phyloP scores from a whole-genome alignment of 1,140 invertebrate genomes.

The Globodera ellingtonae region DNA sequence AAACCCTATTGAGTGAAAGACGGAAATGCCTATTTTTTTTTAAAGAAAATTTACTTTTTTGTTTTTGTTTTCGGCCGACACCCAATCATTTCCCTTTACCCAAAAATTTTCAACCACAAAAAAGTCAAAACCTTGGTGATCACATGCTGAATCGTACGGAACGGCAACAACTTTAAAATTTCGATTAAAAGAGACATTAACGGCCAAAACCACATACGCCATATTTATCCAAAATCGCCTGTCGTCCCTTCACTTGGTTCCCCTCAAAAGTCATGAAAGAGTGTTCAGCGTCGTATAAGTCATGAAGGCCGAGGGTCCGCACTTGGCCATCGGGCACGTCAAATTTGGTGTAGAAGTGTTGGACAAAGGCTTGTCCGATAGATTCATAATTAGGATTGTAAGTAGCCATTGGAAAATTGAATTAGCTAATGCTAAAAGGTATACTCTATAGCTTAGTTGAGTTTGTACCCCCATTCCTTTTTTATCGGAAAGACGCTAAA shows the following conservation, averaged over 20 bases:
- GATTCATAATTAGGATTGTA: conserved; percentile 15
- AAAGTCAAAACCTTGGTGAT: conserved; percentile 53
- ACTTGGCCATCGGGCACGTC: conserved; percentile 53
- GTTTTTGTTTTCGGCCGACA: too few relatives aligned
- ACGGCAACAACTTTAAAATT: conserved; percentile 58
- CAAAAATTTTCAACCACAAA: background rate
- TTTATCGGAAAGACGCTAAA: too few relatives aligned
- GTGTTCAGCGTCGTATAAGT: conserved; percentile 59
- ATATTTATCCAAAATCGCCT: conserved; percentile 62
- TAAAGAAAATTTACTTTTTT: too few relatives aligned
- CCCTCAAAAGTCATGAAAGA: conserved; percentile 65
- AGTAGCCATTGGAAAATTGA: background rate
- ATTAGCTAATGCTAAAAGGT: too few relatives aligned
- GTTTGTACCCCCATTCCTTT: too few relatives aligned
- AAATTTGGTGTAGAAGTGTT: conserved; percentile 62
- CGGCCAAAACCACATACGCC: conserved; percentile 38
- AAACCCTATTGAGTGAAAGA: too few relatives aligned
- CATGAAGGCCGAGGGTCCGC: conserved; percentile 47
- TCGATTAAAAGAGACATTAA: background rate
- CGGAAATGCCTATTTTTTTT: too few relatives aligned
- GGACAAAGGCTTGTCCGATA: conserved; percentile 42
- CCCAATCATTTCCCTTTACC: too few relatives aligned
- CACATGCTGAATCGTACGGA: conserved; percentile 57
- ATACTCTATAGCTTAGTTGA: too few relatives aligned
- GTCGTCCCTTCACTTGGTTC: conserved; percentile 55